phyloP scores from a whole-genome alignment of 2,113 vertebrate genomes.

The Tretioscincus oriximinensis region DNA sequence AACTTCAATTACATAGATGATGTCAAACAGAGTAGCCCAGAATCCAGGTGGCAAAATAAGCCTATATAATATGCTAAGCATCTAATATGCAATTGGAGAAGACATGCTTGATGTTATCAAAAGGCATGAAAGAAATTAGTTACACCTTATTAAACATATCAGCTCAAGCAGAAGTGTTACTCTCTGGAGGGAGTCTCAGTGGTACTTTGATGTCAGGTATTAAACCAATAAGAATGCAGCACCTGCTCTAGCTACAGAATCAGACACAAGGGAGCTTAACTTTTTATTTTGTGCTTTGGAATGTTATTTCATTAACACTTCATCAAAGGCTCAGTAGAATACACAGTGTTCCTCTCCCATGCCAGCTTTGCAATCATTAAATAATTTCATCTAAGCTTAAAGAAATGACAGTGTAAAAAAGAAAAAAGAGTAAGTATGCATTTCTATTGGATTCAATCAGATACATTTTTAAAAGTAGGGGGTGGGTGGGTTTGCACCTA shows the following conservation, averaged over 20 bases:
- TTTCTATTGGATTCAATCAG: background rate
- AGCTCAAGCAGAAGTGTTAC: conserved; percentile 35
- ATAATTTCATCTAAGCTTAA: conserved; percentile 10
- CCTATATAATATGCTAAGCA: conserved; percentile 17
- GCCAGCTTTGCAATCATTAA: conserved; percentile 14
- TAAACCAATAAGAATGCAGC: conserved; percentile 42
- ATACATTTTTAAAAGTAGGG: background rate
- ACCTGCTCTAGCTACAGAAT: conserved; percentile 42
- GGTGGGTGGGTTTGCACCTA: too few relatives aligned
- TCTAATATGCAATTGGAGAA: conserved; percentile 30
- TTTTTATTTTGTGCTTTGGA: conserved; percentile 45
- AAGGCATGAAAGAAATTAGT: conserved; percentile 38
- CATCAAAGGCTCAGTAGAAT: conserved; percentile 19
- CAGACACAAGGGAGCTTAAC: conserved; percentile 31
- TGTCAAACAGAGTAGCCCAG: background rate
- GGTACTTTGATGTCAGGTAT: conserved; percentile 42
- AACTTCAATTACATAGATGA: too few relatives aligned
- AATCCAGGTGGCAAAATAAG: background rate
- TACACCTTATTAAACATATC: conserved; percentile 50
- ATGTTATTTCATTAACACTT: conserved; percentile 37
- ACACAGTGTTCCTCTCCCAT: conserved; percentile 36
- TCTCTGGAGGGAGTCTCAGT: conserved; percentile 30
- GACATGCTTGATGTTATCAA: conserved; percentile 15
- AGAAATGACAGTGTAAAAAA: background rate
- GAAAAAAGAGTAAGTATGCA: background rate